Evolutionary conservation across 2,797 vertebrate genomes (phyloP).

Genomic region (Coregonus suidteri): DNA sequence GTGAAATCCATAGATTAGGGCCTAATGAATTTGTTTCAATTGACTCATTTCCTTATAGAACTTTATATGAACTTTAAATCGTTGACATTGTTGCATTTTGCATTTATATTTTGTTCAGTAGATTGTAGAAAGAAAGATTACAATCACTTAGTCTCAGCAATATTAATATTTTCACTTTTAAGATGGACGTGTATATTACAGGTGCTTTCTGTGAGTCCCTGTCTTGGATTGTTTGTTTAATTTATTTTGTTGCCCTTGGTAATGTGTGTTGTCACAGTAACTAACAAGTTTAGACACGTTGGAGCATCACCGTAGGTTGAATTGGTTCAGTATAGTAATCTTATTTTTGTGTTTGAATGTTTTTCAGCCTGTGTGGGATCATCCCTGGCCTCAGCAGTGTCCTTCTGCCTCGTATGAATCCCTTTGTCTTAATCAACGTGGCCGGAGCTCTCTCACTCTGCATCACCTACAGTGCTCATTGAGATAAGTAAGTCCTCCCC

Average conservation of each 20-base stretch:
- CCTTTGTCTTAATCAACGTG: slow-evolving; percentile 94
- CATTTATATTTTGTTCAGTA: no score
- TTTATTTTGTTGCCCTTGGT: neutral
- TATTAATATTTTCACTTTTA: no score
- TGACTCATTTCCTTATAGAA: no score
- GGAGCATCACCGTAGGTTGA: neutral
- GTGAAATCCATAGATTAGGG: no score
- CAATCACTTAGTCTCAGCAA: no score
- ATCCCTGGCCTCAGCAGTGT: slow-evolving; percentile 92
- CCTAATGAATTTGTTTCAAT: no score
- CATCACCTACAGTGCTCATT: slow-evolving; percentile 95
- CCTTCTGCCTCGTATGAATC: slow-evolving; percentile 96
- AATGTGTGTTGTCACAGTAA: neutral
- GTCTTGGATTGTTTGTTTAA: neutral
- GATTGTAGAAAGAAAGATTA: no score
- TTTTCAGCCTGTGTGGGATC: slow-evolving; percentile 89
- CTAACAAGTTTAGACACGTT: neutral
- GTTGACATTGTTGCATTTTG: no score
- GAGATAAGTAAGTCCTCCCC: slow-evolving; percentile 89
- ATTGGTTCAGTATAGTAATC: slow-evolving; percentile 14
- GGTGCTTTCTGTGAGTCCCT: neutral
- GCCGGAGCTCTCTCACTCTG: slow-evolving; percentile 93
- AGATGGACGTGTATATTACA: neutral
- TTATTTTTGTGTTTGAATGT: slow-evolving; percentile 23
- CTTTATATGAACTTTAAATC: no score